A percentile compares a stretch with the other conserved stretches of the same genome.
Conservation (phyloP, 2,113 vertebrate genomes). For the Hippolais icterina region DNA sequence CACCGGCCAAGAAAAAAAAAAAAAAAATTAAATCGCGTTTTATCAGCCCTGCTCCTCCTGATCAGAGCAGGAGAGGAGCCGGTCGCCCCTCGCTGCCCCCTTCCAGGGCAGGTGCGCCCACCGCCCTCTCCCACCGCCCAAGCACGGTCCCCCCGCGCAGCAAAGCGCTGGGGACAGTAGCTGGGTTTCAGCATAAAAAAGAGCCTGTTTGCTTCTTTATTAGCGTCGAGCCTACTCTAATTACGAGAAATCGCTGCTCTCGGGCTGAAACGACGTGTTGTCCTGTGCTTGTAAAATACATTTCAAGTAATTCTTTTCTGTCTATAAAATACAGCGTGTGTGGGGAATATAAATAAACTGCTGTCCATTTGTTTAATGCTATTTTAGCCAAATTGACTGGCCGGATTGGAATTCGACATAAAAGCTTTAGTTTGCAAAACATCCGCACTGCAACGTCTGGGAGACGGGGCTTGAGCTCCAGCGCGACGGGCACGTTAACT, state of each 20-base stretch:
- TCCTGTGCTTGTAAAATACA: constrained; percentile 45
- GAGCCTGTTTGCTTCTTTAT: constrained; percentile 30
- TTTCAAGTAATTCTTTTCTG: constrained; percentile 33
- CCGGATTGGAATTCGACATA: constrained; percentile 61
- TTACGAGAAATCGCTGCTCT: constrained; percentile 44
- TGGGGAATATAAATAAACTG: constrained; percentile 24
- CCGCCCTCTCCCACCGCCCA: neutral
- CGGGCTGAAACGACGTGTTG: constrained; percentile 33
- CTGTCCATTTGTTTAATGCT: constrained; percentile 64
- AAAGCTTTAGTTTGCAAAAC: constrained; percentile 62
- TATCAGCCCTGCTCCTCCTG: neutral
- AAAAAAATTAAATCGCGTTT: neutral
- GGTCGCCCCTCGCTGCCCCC: neutral
- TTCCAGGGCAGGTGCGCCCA: neutral
- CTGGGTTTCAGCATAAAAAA: neutral
- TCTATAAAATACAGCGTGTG: neutral
- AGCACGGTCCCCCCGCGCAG: neutral
- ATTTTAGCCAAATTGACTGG: constrained; percentile 65
- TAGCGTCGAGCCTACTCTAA: constrained; percentile 30
- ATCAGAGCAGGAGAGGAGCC: neutral
- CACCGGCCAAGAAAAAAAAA: neutral
- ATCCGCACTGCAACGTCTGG: constrained; percentile 53
- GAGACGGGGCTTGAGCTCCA: constrained; percentile 44
- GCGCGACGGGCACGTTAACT: constrained; percentile 37
- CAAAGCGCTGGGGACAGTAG: neutral